These are phyloP conservation scores for Nephrotoma flavescens DNA, from an alignment of 2,888 invertebrate species.

Conservation along the genomic window DNA sequence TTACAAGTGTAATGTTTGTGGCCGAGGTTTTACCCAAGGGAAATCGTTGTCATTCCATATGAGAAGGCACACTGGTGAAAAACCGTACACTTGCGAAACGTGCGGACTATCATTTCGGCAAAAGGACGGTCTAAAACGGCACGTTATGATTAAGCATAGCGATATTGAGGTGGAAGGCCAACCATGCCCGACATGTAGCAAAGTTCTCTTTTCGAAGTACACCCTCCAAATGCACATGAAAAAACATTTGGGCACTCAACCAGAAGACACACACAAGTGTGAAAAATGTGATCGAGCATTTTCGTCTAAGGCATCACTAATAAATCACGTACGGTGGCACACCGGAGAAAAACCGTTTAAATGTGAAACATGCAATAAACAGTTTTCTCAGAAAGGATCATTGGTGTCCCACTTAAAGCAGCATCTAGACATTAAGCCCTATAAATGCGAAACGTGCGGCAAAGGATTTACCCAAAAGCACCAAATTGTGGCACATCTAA, in stretches of 20 bases:
- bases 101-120: slow-evolving; percentile 23
- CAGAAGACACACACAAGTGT: slow-evolving; percentile 20
- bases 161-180: not conserved
- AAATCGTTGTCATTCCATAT: slow-evolving; percentile 24
- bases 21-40: slow-evolving; percentile 23
- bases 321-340: slow-evolving; percentile 10
- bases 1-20: slow-evolving; percentile 21
- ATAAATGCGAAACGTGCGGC: slow-evolving; percentile 10
- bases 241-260: slow-evolving; percentile 27
- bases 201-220: slow-evolving; percentile 18
- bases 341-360: slow-evolving; percentile 13
- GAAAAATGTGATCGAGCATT: slow-evolving; percentile 13
- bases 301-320: slow-evolving; percentile 10
- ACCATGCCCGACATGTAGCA: slow-evolving; percentile 19
- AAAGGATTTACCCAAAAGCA: slow-evolving; percentile 30
- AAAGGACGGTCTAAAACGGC: slow-evolving; percentile 22
- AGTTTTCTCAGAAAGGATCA: slow-evolving; percentile 12
- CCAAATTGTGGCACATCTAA: slow-evolving; percentile 10
- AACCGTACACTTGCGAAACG: slow-evolving; percentile 23
- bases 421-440: slow-evolving; percentile 12
- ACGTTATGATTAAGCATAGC: not conserved
- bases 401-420: slow-evolving; percentile 11
- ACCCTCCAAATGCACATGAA: slow-evolving; percentile 20
- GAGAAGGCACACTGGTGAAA: slow-evolving; percentile 24
- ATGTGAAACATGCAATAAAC: slow-evolving; percentile 11